These are phyloP conservation scores for Acridotheres tristis DNA, from an alignment of 2,797 vertebrate species.

Conservation along the genomic window DNA sequence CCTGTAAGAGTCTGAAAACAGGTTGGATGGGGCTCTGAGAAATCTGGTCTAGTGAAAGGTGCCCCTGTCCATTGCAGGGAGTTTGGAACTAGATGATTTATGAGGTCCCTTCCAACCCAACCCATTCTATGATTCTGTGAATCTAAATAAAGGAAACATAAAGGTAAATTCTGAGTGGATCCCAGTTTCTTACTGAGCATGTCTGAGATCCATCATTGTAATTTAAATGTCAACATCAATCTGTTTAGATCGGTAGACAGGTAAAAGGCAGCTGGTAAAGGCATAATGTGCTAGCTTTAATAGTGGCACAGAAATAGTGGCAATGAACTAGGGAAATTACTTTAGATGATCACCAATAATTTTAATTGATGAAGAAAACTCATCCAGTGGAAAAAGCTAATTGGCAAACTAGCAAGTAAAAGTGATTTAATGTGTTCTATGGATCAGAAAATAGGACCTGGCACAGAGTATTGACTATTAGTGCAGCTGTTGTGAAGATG, in stretches of 20 bases:
- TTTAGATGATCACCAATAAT: constrained; percentile 75
- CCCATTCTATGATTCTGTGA: not conserved
- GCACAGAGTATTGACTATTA: constrained; percentile 55
- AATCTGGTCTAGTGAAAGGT: not conserved
- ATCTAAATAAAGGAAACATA: not conserved
- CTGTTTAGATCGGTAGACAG: constrained; percentile 28
- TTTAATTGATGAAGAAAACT: constrained; percentile 76
- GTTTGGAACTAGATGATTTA: not conserved
- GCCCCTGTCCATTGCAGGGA: not conserved
- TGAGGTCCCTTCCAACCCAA: not conserved
- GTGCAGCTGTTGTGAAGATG: constrained; percentile 57
- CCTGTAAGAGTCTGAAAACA: not conserved
- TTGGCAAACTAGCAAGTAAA: constrained; percentile 71
- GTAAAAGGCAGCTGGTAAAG: constrained; percentile 43
- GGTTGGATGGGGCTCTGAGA: not conserved
- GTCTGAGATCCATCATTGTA: not conserved
- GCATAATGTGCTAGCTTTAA: constrained; percentile 12
- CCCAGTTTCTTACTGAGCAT: not conserved
- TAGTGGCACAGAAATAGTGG: constrained; percentile 35
- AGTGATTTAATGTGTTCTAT: constrained; percentile 70
- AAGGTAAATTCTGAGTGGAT: not conserved
- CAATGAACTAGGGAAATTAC: constrained; percentile 72
- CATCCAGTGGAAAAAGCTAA: constrained; percentile 74
- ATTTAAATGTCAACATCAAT: not conserved
- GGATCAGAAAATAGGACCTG: constrained; percentile 63